phyloP scores from a whole-genome alignment of 2,888 invertebrate genomes.

The Colostygia pectinataria region DNA sequence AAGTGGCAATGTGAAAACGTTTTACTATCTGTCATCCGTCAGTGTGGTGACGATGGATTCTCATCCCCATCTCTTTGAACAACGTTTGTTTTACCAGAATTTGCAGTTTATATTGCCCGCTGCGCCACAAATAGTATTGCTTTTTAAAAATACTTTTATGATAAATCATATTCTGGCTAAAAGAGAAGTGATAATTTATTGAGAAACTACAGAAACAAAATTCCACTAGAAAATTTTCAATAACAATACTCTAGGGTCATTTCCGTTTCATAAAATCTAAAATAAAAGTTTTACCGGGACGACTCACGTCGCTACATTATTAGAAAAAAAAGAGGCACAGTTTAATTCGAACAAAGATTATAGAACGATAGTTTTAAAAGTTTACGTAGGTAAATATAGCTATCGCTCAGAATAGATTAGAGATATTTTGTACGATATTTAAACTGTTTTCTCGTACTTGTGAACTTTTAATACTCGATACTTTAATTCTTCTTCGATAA shows the following conservation, averaged over 20 bases:
- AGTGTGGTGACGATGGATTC: conserved; percentile 45
- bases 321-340: conserved; percentile 2
- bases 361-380: conserved; percentile 3
- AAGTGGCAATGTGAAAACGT: conserved; percentile 18
- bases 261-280: conserved; percentile 52
- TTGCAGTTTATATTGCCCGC: conserved; percentile 29
- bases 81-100: conserved; percentile 11
- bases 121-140: too few relatives aligned
- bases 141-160: too few relatives aligned
- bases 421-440: conserved; percentile 3
- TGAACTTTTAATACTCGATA: conserved; percentile 56
- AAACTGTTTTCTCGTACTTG: conserved; percentile 40
- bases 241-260: conserved; percentile 51
- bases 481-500: conserved; percentile 64
- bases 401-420: too few relatives aligned
- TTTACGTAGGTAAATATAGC: too few relatives aligned
- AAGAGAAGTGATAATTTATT: neutral
- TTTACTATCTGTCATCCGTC: conserved; percentile 21
- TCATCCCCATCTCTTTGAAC: conserved; percentile 47
- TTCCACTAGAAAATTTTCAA: conserved; percentile 1
- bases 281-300: conserved; percentile 43
- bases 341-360: neutral
- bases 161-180: too few relatives aligned
- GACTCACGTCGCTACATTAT: conserved; percentile 12
- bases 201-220: neutral